Evolutionary conservation across 1,140 invertebrate genomes (phyloP).

Genomic region (Wasmannia auropunctata): DNA sequence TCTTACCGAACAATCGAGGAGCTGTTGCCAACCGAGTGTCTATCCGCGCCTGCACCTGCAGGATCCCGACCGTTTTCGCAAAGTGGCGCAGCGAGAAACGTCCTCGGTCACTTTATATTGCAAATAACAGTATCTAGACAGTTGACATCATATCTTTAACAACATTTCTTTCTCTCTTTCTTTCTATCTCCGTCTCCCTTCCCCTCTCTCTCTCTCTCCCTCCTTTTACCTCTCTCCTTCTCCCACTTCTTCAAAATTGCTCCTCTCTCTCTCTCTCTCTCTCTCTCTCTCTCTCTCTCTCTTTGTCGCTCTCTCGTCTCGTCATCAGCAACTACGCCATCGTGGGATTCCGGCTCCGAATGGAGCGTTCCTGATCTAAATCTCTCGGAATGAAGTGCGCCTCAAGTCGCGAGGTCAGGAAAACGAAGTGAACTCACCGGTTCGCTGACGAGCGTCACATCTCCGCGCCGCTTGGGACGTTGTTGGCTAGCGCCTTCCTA

Average conservation of each 20-base stretch:
- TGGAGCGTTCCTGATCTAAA: neutral
- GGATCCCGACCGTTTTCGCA: neutral
- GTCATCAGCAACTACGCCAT: constrained; percentile 3
- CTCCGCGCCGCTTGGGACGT: constrained; percentile 29
- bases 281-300: neutral
- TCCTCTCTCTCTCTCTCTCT: neutral
- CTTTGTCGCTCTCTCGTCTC: constrained; percentile 1
- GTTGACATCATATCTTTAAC: constrained; percentile 31
- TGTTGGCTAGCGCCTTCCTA: constrained; percentile 19
- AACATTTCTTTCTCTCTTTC: constrained; percentile 21
- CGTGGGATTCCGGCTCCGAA: neutral
- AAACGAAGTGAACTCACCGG: constrained; percentile 46
- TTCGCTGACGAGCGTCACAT: constrained; percentile 65
- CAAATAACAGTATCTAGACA: constrained; percentile 27
- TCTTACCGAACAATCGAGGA: constrained; percentile 22
- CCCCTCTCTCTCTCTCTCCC: neutral
- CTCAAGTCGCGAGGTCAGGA: neutral
- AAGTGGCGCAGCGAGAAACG: neutral
- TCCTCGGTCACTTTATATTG: neutral
- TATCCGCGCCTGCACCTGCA: neutral
- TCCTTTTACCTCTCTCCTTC: neutral
- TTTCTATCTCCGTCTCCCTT: neutral
- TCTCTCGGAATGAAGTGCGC: neutral
- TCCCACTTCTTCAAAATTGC: constrained; percentile 10
- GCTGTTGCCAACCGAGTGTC: constrained; percentile 35